These are phyloP conservation scores for Mythimna pallens DNA, from an alignment of 2,888 invertebrate genomes.

Conservation along the genomic window DNA sequence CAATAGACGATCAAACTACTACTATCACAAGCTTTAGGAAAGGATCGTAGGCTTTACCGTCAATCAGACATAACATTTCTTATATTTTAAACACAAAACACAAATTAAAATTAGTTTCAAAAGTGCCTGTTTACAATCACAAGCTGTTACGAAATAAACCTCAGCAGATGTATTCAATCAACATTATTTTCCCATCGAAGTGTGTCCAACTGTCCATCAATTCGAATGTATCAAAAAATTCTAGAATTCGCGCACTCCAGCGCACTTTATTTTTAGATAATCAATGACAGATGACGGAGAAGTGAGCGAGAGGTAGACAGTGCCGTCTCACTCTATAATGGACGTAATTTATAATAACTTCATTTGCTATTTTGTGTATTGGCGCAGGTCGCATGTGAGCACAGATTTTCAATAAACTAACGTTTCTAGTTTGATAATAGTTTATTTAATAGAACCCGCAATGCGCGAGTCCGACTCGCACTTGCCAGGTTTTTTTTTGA, in stretches of 20 bases:
- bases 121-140: constrained; percentile 43
- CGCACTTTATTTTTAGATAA: constrained; percentile 70
- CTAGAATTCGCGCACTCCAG: constrained; percentile 68
- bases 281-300: constrained; percentile 74
- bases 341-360: constrained; percentile 64
- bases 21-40: too few relatives aligned
- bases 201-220: constrained; percentile 45
- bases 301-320: constrained; percentile 47
- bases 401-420: constrained; percentile 22
- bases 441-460: neutral
- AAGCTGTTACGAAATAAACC: constrained; percentile 32
- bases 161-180: constrained; percentile 39
- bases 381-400: constrained; percentile 29
- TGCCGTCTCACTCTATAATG: constrained; percentile 44
- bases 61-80: constrained; percentile 24
- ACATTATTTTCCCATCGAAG: constrained; percentile 29
- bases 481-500: too few relatives aligned
- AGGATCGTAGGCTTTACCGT: neutral
- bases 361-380: constrained; percentile 61
- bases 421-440: neutral
- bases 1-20: too few relatives aligned
- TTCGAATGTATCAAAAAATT: constrained; percentile 61
- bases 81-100: constrained; percentile 18
- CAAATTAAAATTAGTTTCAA: constrained; percentile 32
- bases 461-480: too few relatives aligned